A percentile compares a stretch with the other conserved stretches of the same genome.
Conservation (phyloP, 37 sponge, comb jelly and placozoan species). For the Petrosia ficiformis region DNA sequence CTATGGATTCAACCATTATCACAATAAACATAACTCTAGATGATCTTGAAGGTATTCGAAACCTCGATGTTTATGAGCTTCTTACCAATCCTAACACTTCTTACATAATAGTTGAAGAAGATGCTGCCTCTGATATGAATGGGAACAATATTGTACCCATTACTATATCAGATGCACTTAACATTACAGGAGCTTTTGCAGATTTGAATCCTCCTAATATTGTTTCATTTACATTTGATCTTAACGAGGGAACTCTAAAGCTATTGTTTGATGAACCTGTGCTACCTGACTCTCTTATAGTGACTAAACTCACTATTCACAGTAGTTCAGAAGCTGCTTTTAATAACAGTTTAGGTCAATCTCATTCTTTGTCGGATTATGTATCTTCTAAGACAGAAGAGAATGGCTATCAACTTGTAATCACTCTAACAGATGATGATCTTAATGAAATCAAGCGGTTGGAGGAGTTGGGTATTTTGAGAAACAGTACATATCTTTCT, state of each 20-base stretch:
- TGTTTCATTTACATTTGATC: constrained; percentile 34
- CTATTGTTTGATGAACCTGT: constrained; percentile 77
- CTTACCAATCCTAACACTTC: constrained; percentile 66
- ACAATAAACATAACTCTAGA: constrained; percentile 32
- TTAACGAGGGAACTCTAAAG: constrained; percentile 48
- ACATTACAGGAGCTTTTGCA: constrained; percentile 54
- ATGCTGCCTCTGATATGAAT: constrained; percentile 57
- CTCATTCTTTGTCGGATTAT: constrained; percentile 48
- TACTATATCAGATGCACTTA: constrained; percentile 14
- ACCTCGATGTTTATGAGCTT: constrained; percentile 49
- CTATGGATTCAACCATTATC: constrained; percentile 59
- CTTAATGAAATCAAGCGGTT: constrained; percentile 71
- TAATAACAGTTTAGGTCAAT: constrained; percentile 38
- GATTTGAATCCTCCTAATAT: constrained; percentile 79
- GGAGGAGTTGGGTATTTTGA: constrained; percentile 44
- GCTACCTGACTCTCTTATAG: constrained; percentile 20
- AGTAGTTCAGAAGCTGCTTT: constrained; percentile 28
- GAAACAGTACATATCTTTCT: constrained; percentile 57
- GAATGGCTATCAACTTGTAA: constrained; percentile 11
- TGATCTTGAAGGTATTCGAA: constrained; percentile 66
- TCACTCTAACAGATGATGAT: constrained; percentile 55
- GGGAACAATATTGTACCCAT: constrained; percentile 53
- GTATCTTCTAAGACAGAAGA: background rate
- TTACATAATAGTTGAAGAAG: constrained; percentile 36
- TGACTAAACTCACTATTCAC: constrained; percentile 51